phyloP scores from a whole-genome alignment of 1,140 invertebrate genomes.

The Drosophila navojoa region DNA sequence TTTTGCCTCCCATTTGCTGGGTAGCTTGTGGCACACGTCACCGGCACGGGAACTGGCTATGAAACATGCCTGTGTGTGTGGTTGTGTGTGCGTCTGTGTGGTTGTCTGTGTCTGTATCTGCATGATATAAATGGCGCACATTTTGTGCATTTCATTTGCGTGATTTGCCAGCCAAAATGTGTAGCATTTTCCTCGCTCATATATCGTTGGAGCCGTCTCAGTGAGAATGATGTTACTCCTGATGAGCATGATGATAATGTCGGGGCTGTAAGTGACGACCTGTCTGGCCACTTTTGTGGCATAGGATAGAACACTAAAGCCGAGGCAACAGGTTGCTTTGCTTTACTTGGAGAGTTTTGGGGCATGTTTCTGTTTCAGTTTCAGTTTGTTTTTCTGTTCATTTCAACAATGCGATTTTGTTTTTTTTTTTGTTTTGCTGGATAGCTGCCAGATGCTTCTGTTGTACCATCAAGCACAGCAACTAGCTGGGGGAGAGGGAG shows the following conservation, averaged over 20 bases:
- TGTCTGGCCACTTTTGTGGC: slow-evolving; percentile 42
- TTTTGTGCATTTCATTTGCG: slow-evolving; percentile 82
- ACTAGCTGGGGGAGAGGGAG: not conserved
- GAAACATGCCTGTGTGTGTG: not conserved
- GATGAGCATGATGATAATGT: slow-evolving; percentile 61
- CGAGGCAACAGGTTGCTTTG: slow-evolving; percentile 33
- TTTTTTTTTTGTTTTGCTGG: slow-evolving; percentile 23
- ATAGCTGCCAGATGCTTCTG: slow-evolving; percentile 55
- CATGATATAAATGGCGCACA: slow-evolving; percentile 79
- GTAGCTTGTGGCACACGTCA: slow-evolving; percentile 53
- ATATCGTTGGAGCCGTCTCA: slow-evolving; percentile 28
- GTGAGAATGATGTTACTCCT: slow-evolving; percentile 25
- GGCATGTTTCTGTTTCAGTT: slow-evolving; percentile 10
- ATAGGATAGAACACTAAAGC: slow-evolving; percentile 12
- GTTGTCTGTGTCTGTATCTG: slow-evolving; percentile 7
- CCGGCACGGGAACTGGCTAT: not conserved
- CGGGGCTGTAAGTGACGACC: slow-evolving; percentile 39
- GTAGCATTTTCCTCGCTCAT: slow-evolving; percentile 61
- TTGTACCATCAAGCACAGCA: not conserved
- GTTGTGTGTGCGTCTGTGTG: slow-evolving; percentile 5
- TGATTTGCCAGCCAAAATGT: slow-evolving; percentile 78
- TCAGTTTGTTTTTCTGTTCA: slow-evolving; percentile 8
- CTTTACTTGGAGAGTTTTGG: slow-evolving; percentile 23
- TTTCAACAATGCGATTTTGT: slow-evolving; percentile 20
- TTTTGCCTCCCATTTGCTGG: slow-evolving; percentile 56